Percentiles rank a stretch among this genome's conserved stretches.
These are phyloP conservation scores for Formica selysi DNA, from an alignment of 1,140 invertebrate genomes.

Conservation along the genomic window DNA sequence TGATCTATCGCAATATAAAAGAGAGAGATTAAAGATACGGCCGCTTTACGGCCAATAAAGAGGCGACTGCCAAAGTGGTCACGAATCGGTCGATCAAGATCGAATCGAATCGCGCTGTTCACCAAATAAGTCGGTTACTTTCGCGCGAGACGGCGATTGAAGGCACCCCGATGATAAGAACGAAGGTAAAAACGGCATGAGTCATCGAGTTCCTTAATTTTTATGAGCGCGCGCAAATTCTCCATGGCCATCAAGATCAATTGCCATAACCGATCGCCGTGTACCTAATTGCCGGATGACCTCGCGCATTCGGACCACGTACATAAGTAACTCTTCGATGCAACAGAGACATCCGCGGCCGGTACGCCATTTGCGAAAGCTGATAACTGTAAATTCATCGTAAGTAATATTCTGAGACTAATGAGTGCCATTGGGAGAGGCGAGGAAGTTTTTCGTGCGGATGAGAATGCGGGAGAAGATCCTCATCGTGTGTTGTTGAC, in stretches of 20 bases:
- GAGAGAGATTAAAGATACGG: constrained; percentile 7
- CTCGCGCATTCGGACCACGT: constrained; percentile 38
- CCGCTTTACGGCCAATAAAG: constrained; percentile 26
- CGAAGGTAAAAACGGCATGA: constrained; percentile 39
- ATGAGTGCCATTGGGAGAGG: neutral
- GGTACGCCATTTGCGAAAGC: constrained; percentile 8
- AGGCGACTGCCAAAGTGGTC: neutral
- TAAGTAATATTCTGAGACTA: constrained; percentile 42
- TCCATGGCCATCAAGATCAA: constrained; percentile 57
- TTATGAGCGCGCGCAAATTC: constrained; percentile 39
- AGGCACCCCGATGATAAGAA: constrained; percentile 5
- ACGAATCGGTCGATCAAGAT: constrained; percentile 29
- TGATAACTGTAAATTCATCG: constrained; percentile 12
- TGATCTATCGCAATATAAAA: constrained; percentile 20
- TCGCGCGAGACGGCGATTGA: constrained; percentile 10
- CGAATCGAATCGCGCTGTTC: constrained; percentile 48
- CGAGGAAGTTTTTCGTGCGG: constrained; percentile 13
- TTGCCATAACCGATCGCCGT: constrained; percentile 56
- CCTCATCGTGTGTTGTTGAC: constrained; percentile 26
- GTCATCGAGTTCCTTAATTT: constrained; percentile 54
- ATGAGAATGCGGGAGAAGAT: neutral
- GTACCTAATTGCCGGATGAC: constrained; percentile 56
- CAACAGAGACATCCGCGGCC: neutral
- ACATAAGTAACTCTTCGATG: constrained; percentile 26
- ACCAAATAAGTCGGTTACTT: constrained; percentile 42